Conservation (phyloP, 1,140 invertebrate species). For the Eumeta japonica region DNA sequence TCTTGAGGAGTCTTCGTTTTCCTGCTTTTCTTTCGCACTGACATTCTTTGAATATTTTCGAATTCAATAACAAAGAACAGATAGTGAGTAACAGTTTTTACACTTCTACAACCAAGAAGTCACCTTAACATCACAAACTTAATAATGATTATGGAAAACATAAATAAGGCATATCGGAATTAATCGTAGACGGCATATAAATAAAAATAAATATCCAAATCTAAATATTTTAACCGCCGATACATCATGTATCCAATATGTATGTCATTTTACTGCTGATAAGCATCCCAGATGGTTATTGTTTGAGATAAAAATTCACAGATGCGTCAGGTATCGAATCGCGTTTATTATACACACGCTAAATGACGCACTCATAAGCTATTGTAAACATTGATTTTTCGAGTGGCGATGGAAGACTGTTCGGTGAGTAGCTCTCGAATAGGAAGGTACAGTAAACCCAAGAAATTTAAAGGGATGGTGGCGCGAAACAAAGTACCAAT, state of each 20-base stretch:
- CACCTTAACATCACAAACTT: neutral
- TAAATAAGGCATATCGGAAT: neutral
- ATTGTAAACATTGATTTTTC: too few relatives aligned
- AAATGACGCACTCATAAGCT: too few relatives aligned
- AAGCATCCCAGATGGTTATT: conserved; percentile 9
- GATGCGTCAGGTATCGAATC: conserved; percentile 21
- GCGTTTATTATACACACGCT: too few relatives aligned
- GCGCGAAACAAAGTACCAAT: too few relatives aligned
- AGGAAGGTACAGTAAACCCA: too few relatives aligned
- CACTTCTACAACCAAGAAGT: neutral
- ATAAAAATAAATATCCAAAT: neutral
- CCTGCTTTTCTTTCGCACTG: conserved; percentile 53
- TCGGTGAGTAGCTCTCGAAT: too few relatives aligned
- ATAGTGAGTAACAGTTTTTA: conserved; percentile 28
- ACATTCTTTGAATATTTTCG: conserved; percentile 44
- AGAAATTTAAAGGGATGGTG: too few relatives aligned
- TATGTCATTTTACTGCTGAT: neutral
- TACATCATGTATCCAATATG: neutral
- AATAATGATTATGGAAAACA: too few relatives aligned
- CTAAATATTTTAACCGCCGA: neutral
- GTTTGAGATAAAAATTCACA: conserved; percentile 48
- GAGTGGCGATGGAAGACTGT: too few relatives aligned
- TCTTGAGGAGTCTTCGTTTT: conserved; percentile 43
- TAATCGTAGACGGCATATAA: neutral
- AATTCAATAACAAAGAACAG: conserved; percentile 46